phyloP scores from a whole-genome alignment of 2,888 invertebrate genomes.

The Branchipolynoe longqiensis region DNA sequence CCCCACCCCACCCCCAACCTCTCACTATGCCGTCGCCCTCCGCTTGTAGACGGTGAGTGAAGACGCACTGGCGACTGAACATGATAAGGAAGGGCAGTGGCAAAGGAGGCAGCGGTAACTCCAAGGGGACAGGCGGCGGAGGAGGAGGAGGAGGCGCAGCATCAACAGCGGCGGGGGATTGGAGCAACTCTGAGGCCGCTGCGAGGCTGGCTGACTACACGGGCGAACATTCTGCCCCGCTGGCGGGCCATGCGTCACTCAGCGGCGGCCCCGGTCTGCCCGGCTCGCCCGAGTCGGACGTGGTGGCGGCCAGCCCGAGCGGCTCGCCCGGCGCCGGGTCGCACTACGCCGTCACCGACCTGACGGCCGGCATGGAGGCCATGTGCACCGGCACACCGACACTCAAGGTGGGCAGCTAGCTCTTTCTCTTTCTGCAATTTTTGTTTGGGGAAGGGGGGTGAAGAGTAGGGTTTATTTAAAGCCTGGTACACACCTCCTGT shows the following conservation, averaged over 20 bases:
- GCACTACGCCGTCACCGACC: slow-evolving; percentile 56
- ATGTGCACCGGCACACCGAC: slow-evolving; percentile 50
- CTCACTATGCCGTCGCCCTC: not conserved
- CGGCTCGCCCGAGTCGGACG: slow-evolving; percentile 31
- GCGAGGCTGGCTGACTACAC: slow-evolving; percentile 61
- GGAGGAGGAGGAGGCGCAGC: slow-evolving; percentile 23
- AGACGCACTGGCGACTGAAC: slow-evolving; percentile 8
- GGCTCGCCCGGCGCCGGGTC: slow-evolving; percentile 39
- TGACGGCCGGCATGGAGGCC: slow-evolving; percentile 58
- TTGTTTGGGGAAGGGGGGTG: no score
- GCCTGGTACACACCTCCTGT: no score
- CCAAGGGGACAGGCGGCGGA: not conserved
- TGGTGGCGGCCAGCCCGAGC: slow-evolving; percentile 40
- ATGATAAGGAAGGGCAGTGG: slow-evolving; percentile 61
- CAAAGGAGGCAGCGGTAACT: slow-evolving; percentile 24
- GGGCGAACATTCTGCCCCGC: slow-evolving; percentile 51
- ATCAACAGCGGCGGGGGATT: no score
- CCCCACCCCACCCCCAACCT: not conserved
- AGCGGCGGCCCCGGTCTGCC: slow-evolving; percentile 35
- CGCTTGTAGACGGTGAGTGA: not conserved
- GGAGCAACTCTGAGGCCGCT: slow-evolving; percentile 58
- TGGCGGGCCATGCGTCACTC: slow-evolving; percentile 54
- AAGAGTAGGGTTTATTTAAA: no score
- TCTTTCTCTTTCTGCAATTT: no score
- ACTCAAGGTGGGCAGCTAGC: slow-evolving; percentile 17